phyloP scores from a whole-genome alignment of 2,113 vertebrate species.

The Bettongia penicillata region DNA sequence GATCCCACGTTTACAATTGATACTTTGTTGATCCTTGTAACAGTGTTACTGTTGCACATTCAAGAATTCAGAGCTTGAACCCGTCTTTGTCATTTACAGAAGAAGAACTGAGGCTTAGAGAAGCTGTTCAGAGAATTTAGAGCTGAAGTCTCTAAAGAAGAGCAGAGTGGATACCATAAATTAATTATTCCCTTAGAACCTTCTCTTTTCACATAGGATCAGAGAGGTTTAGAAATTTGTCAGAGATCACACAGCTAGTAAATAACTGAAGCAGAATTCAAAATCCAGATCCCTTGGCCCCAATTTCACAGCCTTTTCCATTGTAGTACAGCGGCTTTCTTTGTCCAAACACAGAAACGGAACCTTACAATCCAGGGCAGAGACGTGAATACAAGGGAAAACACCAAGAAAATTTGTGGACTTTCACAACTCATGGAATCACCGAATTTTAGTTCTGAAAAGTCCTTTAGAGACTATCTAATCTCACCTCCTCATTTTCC shows the following conservation, averaged over 20 bases:
- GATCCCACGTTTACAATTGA: neutral
- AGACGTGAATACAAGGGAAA: neutral
- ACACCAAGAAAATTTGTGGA: neutral
- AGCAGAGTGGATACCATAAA: neutral
- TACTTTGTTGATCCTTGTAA: neutral
- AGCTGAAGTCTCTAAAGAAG: neutral
- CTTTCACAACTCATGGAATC: neutral
- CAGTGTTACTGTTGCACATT: neutral
- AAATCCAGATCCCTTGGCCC: neutral
- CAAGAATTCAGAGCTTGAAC: neutral
- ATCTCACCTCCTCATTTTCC: neutral
- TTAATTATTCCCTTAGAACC: neutral
- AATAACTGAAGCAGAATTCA: neutral
- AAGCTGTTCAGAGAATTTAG: neutral
- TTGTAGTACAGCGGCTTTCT: neutral
- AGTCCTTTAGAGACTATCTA: neutral
- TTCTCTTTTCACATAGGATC: neutral
- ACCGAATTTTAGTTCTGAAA: neutral
- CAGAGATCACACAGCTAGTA: neutral
- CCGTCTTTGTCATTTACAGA: neutral
- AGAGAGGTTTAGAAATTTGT: neutral
- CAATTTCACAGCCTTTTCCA: neutral
- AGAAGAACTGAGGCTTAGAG: neutral
- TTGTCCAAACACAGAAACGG: neutral
- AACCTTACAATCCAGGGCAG: neutral